Conservation (phyloP, 2,888 invertebrate genomes). For the Schrankia costaestrigalis region DNA sequence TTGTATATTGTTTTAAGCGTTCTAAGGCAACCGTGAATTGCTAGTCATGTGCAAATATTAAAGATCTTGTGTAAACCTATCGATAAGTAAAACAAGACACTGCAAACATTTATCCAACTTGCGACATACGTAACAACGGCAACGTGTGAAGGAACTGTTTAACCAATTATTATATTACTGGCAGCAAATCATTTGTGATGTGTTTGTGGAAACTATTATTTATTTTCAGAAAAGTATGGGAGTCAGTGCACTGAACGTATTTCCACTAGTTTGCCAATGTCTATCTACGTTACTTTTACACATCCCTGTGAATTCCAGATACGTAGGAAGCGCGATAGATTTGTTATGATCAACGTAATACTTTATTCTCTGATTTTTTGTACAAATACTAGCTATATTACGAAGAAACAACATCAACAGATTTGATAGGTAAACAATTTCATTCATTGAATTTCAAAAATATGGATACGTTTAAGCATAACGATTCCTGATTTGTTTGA, state of each 20-base stretch:
- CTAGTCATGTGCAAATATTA: constrained; percentile 36
- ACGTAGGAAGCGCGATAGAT: constrained; percentile 20
- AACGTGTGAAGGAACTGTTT: constrained; percentile 21
- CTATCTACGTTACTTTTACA: no score
- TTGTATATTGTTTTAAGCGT: constrained; percentile 22
- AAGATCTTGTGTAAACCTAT: constrained; percentile 38
- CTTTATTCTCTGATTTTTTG: constrained; percentile 15
- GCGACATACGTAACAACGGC: constrained; percentile 36
- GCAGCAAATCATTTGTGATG: constrained; percentile 24
- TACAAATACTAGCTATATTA: constrained; percentile 24
- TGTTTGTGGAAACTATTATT: constrained; percentile 18
- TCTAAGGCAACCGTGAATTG: constrained; percentile 22
- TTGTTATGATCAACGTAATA: constrained; percentile 17
- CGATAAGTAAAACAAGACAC: constrained; percentile 27
- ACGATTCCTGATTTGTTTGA: no score
- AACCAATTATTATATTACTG: constrained; percentile 18
- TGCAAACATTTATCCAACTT: constrained; percentile 47
- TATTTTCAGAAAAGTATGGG: constrained; percentile 15
- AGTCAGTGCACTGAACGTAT: constrained; percentile 5
- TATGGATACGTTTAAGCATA: neutral
- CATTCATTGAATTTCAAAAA: constrained; percentile 19
- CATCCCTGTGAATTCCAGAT: constrained; percentile 18
- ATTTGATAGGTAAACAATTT: constrained; percentile 16
- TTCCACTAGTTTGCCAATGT: constrained; percentile 10
- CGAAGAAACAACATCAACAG: constrained; percentile 24